Base-by-base conservation (phyloP, 2,888 invertebrate species). In the Empis livida region DNA sequence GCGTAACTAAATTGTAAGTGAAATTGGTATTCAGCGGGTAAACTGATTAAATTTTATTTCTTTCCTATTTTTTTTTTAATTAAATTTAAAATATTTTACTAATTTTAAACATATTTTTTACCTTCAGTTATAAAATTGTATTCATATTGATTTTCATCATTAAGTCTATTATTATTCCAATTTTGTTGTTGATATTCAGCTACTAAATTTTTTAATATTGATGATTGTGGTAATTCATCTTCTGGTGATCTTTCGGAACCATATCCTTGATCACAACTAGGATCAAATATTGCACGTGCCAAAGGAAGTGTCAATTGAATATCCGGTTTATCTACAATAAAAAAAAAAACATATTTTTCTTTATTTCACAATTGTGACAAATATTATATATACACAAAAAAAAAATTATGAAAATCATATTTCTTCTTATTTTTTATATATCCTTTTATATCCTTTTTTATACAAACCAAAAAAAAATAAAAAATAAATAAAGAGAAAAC, bases 181-280 rank as follows among this genome's bases (percentile, higher is more conserved):
- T 45, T 45, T 42, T 38, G 17, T 13, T 47, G 42, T 9, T 27
- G 23, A 27, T 27, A 27, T 27, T 27, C 23, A 27, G 23, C 23
- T 8, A 27, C 23, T 27, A 27, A 27, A 27, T 27, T 27, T 27
- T 27, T 5, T 27, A 27, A 27, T 27, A 27, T 27, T 27, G 23
- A 69, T 15, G 80, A 77, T 8, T 82, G 82, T 30, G 80, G 80
- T 67, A 77, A 79, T 65, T 84, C 84, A 54, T 84, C 84, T 65
- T 84, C 84, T 2, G 84, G 84, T 1, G 84, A 84, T 41, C 83
- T 71, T 62, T 84, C 84, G 10, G 82, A 83, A 1, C 81, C 84
- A 65, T 84, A 84, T 37, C 84, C 84, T 62, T 84, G 84, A 66
- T 84, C 84, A 61, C 77, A 78, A 41, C 74, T 72, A 1, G 71